phyloP scores from a whole-genome alignment of 2,113 vertebrate genomes.

The Leucopternis melanops region DNA sequence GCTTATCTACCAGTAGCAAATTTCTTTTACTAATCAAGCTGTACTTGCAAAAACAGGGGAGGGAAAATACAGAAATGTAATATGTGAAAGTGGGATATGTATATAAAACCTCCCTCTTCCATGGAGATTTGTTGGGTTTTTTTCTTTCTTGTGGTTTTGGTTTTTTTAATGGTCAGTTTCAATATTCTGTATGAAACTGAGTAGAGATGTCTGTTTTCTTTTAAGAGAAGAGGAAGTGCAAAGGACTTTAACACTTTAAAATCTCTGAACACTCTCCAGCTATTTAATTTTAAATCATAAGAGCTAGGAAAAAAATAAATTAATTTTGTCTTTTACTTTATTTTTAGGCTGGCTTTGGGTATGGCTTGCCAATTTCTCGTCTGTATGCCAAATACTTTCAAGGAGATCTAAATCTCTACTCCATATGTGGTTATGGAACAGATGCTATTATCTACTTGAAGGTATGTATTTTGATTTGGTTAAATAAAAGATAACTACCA shows the following conservation, averaged over 20 bases:
- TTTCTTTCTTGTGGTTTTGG: neutral
- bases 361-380: conserved; percentile 95
- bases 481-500: neutral
- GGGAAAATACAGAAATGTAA: neutral
- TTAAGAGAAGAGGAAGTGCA: neutral
- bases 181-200: neutral
- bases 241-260: neutral
- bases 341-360: conserved; percentile 93
- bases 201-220: neutral
- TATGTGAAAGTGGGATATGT: neutral
- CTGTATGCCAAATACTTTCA: conserved; percentile 98
- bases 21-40: neutral
- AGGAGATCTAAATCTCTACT: conserved; percentile 94
- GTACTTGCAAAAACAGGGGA: neutral
- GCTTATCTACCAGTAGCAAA: neutral
- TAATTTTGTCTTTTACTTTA: neutral
- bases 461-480: conserved; percentile 67
- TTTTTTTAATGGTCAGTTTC: neutral
- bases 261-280: neutral
- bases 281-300: neutral
- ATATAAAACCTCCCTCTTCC: neutral
- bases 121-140: neutral
- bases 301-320: neutral
- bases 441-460: conserved; percentile 95
- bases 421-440: conserved; percentile 93